Percentiles rank a stretch among this genome's conserved stretches.
Evolutionary conservation across 2,113 vertebrate genomes (phyloP).

Genomic region (Nymphicus hollandicus): DNA sequence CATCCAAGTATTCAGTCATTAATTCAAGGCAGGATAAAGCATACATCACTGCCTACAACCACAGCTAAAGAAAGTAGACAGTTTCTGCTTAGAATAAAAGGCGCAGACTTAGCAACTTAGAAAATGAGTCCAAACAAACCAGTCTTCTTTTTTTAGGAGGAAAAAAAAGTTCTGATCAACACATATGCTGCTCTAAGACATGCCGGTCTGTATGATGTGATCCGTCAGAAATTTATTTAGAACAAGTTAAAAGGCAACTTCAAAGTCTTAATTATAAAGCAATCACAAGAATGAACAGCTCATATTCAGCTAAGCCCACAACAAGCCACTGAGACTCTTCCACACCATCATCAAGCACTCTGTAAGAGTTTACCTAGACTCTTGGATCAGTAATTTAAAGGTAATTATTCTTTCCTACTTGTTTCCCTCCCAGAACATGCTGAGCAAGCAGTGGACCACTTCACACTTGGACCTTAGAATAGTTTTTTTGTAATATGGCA

Average conservation of each 20-base stretch:
- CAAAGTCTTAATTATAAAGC: background rate
- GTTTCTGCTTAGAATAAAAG: background rate
- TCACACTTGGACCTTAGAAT: background rate
- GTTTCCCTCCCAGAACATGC: background rate
- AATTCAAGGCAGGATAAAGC: background rate
- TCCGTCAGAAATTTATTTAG: background rate
- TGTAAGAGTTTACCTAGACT: background rate
- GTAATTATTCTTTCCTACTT: background rate
- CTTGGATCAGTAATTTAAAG: background rate
- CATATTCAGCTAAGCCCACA: background rate
- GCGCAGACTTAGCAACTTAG: background rate
- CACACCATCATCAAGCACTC: background rate
- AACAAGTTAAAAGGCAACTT: background rate
- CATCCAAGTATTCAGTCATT: background rate
- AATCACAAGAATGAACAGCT: background rate
- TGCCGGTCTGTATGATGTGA: accelerated
- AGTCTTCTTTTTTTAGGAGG: background rate
- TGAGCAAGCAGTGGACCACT: background rate
- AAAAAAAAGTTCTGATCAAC: background rate
- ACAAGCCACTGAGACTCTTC: background rate
- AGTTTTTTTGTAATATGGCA: background rate
- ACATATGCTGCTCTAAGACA: background rate
- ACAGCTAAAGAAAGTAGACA: background rate
- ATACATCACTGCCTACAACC: background rate
- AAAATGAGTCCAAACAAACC: background rate